A percentile compares a stretch with the other conserved stretches of the same genome.
Evolutionary conservation across 2,797 vertebrate genomes (phyloP).

Genomic region (Leuciscus waleckii): DNA sequence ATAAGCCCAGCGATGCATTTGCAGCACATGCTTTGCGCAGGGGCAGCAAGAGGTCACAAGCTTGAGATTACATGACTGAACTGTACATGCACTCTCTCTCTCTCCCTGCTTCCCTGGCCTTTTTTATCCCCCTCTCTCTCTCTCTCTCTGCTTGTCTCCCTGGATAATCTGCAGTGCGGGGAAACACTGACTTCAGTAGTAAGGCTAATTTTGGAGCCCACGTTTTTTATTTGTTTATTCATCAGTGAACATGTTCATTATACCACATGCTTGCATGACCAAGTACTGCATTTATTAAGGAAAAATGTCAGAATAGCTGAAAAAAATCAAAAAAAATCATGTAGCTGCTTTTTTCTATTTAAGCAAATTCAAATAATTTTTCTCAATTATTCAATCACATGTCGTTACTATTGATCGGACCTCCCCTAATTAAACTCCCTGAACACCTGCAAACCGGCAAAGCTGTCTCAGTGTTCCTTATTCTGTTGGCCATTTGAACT

Average conservation of each 20-base stretch:
- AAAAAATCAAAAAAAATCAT: not conserved
- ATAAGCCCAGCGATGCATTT: slow-evolving; percentile 38
- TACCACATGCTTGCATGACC: not conserved
- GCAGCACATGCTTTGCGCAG: slow-evolving; percentile 37
- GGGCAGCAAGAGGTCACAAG: slow-evolving; percentile 46
- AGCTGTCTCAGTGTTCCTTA: slow-evolving; percentile 25
- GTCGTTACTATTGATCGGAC: not conserved
- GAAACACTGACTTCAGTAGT: slow-evolving; percentile 42
- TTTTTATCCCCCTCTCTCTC: slow-evolving; percentile 4
- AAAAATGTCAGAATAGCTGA: not conserved
- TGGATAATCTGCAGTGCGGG: slow-evolving; percentile 39
- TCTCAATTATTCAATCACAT: not conserved
- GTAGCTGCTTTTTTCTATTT: not conserved
- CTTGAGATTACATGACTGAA: slow-evolving; percentile 53
- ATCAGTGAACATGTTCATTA: slow-evolving; percentile 2
- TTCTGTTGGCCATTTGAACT: slow-evolving; percentile 47
- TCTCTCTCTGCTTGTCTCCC: slow-evolving; percentile 18
- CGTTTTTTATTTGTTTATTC: slow-evolving; percentile 25
- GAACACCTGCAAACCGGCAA: slow-evolving; percentile 33
- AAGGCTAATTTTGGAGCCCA: slow-evolving; percentile 29
- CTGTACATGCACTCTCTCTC: slow-evolving; percentile 55
- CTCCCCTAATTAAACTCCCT: slow-evolving; percentile 16
- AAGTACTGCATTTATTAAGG: not conserved
- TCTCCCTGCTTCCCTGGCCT: slow-evolving; percentile 31
- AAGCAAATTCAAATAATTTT: not conserved